phyloP scores from a whole-genome alignment of 2,888 invertebrate genomes.

The Volucella bombylans region DNA sequence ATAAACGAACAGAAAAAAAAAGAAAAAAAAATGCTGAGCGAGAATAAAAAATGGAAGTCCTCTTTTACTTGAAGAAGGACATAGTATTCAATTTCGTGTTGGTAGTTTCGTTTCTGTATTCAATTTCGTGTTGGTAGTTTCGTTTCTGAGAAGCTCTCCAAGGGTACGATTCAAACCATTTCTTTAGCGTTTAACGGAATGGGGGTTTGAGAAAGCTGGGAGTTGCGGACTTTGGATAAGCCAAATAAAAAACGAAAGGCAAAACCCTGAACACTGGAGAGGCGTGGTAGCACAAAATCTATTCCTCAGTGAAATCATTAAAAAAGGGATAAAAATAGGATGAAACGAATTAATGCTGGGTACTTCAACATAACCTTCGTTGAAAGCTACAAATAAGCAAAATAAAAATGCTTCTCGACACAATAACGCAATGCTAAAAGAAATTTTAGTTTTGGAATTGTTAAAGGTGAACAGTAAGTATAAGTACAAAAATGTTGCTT shows the following conservation, averaged over 20 bases:
- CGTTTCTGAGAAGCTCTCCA: constrained; percentile 46
- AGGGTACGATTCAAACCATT: constrained; percentile 52
- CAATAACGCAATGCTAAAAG: constrained; percentile 39
- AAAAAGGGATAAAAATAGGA: constrained; percentile 35
- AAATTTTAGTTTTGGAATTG: too few species aligned
- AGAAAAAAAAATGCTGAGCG: background rate
- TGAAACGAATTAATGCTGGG: constrained; percentile 51
- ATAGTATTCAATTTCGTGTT: constrained; percentile 67
- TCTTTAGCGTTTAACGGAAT: constrained; percentile 49
- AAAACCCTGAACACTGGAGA: constrained; percentile 36
- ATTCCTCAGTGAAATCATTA: constrained; percentile 49
- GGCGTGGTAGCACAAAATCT: constrained; percentile 54
- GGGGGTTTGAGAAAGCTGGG: constrained; percentile 25
- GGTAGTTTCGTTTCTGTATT: constrained; percentile 59
- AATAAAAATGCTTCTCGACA: constrained; percentile 17
- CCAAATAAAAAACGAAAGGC: constrained; percentile 15
- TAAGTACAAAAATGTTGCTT: too few species aligned
- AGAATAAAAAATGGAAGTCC: constrained; percentile 34
- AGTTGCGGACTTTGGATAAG: constrained; percentile 24
- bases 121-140: constrained; percentile 65
- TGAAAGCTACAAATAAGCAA: background rate
- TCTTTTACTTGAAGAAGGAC: constrained; percentile 52
- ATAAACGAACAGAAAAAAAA: constrained; percentile 24
- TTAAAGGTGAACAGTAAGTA: too few species aligned
- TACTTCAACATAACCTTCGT: constrained; percentile 16